Percentiles rank a stretch among this genome's conserved stretches.
phyloP scores from a whole-genome alignment of 1,140 invertebrate genomes.

The Chrysoperla carnea region DNA sequence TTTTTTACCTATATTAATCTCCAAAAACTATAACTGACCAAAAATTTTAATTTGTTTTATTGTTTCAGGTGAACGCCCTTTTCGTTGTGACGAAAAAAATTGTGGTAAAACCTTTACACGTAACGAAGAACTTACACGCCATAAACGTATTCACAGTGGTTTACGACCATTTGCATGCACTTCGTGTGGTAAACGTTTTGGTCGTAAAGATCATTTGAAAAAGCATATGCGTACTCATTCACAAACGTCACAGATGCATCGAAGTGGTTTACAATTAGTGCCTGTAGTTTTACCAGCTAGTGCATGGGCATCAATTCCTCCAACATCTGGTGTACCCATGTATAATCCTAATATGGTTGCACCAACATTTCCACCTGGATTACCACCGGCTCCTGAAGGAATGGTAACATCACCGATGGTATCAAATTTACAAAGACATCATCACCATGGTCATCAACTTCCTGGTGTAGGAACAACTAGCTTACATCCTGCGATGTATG shows the following conservation, averaged over 20 bases:
- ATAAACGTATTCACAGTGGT: conserved; percentile 79
- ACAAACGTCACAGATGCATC: conserved; percentile 40
- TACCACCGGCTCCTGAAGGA: too few species aligned
- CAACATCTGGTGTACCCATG: conserved; percentile 3
- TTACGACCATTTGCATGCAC: conserved; percentile 60
- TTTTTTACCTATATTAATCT: too few species aligned
- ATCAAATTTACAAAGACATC: too few species aligned
- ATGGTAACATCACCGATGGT: too few species aligned
- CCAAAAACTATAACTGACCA: background rate
- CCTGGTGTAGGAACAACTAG: too few species aligned
- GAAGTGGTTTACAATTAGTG: conserved; percentile 16
- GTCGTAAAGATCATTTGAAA: conserved; percentile 74
- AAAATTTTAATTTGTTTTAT: conserved; percentile 8
- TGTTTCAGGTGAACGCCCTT: conserved; percentile 61
- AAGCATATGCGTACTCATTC: conserved; percentile 74
- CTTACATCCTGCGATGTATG: too few species aligned
- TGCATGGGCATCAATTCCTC: conserved; percentile 10
- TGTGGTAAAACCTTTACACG: conserved; percentile 83
- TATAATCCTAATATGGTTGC: conserved; percentile 6
- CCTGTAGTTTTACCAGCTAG: conserved; percentile 20
- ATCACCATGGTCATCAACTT: too few species aligned
- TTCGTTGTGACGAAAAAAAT: conserved; percentile 61
- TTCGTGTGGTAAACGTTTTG: conserved; percentile 72
- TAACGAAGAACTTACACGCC: conserved; percentile 83
- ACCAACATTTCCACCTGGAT: background rate